Evolutionary conservation across 2,113 vertebrate genomes (phyloP).

Genomic region (Cettia cetti): DNA sequence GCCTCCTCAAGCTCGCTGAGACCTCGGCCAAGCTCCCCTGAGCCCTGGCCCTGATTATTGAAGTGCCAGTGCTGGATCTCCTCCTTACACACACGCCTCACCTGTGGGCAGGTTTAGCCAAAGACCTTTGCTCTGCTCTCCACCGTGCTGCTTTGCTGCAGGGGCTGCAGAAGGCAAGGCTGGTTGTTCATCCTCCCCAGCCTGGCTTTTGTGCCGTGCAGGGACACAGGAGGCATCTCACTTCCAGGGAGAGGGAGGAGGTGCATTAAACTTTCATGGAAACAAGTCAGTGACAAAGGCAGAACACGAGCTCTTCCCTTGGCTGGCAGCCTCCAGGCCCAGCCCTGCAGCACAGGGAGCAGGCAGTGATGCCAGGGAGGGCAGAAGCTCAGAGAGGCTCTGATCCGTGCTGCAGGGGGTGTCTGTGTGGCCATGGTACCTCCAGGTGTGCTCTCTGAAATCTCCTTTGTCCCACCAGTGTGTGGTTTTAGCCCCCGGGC

Average conservation of each 20-base stretch:
- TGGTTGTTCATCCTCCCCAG: too few relatives aligned
- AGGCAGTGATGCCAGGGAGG: background rate
- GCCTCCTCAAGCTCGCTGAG: background rate
- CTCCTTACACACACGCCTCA: background rate
- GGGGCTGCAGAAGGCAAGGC: background rate
- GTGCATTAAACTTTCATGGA: conserved; percentile 57
- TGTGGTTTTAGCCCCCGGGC: background rate
- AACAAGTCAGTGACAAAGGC: conserved; percentile 48
- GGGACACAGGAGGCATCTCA: background rate
- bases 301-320: conserved; percentile 30
- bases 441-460: background rate
- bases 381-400: background rate
- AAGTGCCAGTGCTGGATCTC: background rate
- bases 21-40: background rate
- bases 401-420: background rate
- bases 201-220: too few relatives aligned
- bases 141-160: background rate
- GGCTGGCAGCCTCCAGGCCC: background rate
- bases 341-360: background rate
- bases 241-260: conserved; percentile 13
- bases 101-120: background rate
- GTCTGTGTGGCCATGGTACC: background rate
- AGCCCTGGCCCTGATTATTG: background rate
- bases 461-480: background rate
- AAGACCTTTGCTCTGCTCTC: background rate